Evolutionary conservation across 2,797 vertebrate genomes (phyloP), one percentile per base, ranked within the genome.

Genomic region (Sciurus vulgaris): DNA sequence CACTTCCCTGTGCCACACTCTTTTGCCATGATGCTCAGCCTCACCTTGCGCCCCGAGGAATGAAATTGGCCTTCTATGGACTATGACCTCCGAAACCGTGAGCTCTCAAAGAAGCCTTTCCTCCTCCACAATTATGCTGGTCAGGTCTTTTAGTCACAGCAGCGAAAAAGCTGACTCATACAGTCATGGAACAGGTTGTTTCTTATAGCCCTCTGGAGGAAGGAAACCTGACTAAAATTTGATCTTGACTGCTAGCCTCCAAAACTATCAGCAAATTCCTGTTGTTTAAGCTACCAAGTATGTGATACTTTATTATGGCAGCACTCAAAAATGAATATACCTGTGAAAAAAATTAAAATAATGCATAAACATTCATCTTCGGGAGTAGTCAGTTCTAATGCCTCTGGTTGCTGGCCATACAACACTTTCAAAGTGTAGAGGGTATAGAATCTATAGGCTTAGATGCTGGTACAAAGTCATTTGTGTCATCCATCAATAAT

Each of bases 401-500:
- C 44, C 47, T 95, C 61, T 86, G 87, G 41, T 86, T 91, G 17
- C 33, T 87, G 78, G 33, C 54, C 44, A 77, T 56, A 86, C 9
- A 92, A n/a, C 12, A 54, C 63, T 95, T 97, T 85, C 86, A 93
- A 70, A 94, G 73, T 76, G n/a, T n/a, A 87, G 63, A 77, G 38
- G 79, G 13, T 15, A 76, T 33, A 49, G 0, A 10, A 81, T 77
- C 93, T 63, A 94, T 94, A 93, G 59, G 69, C 81, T 94, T 91
- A 90, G 86, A 67, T 82, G 73, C 76, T 92, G 3, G 85, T 93
- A 67, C 0, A 9, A 73, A 94, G 83, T 93, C 63, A 76, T 73
- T 91, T 94, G 65, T 97, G 90, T 90, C 79, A 87, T 74, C 81
- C 47, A 65, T 91, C 93, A 97, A 77, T 85, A 96, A 94, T 76